These are phyloP conservation scores for Heteromyza rotundicornis DNA, from an alignment of 2,888 invertebrate genomes.

Conservation along the genomic window DNA sequence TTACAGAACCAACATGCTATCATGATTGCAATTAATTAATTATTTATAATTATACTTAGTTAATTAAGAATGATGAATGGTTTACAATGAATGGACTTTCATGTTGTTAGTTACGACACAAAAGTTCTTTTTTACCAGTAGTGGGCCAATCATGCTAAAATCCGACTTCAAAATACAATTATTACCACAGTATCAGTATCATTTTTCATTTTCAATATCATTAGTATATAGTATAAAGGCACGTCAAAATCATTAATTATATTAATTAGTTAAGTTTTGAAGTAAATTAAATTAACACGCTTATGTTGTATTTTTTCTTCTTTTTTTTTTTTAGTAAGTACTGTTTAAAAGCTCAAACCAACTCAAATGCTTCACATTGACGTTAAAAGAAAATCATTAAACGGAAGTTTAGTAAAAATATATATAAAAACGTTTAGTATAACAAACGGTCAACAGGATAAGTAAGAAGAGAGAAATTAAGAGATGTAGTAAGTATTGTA, in stretches of 20 bases:
- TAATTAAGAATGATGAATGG: slow-evolving; percentile 28
- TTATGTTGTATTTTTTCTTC: slow-evolving; percentile 12
- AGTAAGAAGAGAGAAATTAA: slow-evolving; percentile 41
- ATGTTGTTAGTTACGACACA: slow-evolving; percentile 1
- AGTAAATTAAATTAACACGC: slow-evolving; percentile 31
- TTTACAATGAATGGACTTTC: slow-evolving; percentile 22
- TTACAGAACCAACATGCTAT: background rate
- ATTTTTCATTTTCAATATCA: slow-evolving; percentile 20
- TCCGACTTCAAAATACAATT: slow-evolving; percentile 43
- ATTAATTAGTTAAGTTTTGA: slow-evolving; percentile 39
- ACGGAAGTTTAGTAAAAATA: background rate
- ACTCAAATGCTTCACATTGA: slow-evolving; percentile 37
- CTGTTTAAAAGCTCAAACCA: slow-evolving; percentile 47
- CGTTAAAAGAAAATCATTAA: slow-evolving; percentile 16
- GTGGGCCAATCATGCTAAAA: slow-evolving; percentile 63
- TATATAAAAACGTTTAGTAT: slow-evolving; percentile 23
- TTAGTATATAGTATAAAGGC: slow-evolving; percentile 14
- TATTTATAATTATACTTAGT: slow-evolving; percentile 7
- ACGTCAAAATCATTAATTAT: slow-evolving; percentile 32
- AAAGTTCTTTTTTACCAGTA: slow-evolving; percentile 56
- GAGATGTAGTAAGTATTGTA: background rate
- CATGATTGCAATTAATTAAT: background rate
- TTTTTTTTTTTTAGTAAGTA: slow-evolving; percentile 28
- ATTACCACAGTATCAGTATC: slow-evolving; percentile 45
- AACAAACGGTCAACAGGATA: slow-evolving; percentile 60